Evolutionary conservation across 2,888 invertebrate species (phyloP).

Genomic region (Sussaba pulchella): DNA sequence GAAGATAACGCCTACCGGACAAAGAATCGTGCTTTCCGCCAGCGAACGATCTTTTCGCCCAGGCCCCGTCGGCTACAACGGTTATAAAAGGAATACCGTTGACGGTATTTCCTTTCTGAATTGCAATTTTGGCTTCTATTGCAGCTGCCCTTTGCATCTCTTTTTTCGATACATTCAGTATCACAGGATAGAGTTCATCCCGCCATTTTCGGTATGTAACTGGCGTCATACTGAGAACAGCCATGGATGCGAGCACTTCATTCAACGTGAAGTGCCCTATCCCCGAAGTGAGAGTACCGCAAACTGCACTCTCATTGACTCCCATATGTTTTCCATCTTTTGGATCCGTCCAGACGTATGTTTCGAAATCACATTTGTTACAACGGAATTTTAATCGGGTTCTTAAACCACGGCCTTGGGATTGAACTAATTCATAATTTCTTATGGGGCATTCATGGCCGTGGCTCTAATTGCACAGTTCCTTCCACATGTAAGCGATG

Average conservation of each 20-base stretch:
- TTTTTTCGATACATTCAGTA: background rate
- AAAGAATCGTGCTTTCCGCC: conserved; percentile 45
- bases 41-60: conserved; percentile 52
- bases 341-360: conserved; percentile 7
- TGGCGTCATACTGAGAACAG: conserved; percentile 9
- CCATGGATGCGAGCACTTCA: conserved; percentile 37
- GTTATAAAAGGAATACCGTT: conserved; percentile 29
- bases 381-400: background rate
- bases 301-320: conserved; percentile 35
- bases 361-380: background rate
- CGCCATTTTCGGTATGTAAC: conserved; percentile 31
- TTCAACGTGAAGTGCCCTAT: conserved; percentile 27
- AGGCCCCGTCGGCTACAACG: conserved; percentile 53
- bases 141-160: background rate
- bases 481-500: no score
- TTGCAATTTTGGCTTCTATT: background rate
- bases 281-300: conserved; percentile 29
- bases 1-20: conserved; percentile 49
- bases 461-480: no score
- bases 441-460: no score
- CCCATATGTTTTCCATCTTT: background rate
- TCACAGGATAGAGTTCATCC: background rate
- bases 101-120: background rate
- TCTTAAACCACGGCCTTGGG: no score
- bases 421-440: no score